These are phyloP conservation scores for Monoplex corrugatus DNA, from an alignment of 2,888 invertebrate species.

Conservation along the genomic window DNA sequence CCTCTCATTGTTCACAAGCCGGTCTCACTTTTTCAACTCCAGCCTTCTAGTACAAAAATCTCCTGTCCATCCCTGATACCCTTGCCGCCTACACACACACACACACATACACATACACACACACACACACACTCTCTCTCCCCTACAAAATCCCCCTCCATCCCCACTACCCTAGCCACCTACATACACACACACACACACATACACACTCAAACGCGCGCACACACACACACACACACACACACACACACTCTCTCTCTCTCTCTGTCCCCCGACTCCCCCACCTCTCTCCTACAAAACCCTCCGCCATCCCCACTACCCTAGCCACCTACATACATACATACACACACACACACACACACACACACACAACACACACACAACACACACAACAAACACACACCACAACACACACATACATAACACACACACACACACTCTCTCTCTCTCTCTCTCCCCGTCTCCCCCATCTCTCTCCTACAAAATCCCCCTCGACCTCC, in stretches of 20 bases:
- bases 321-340: no score
- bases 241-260: not conserved
- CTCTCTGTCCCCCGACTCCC: not conserved
- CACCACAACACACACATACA: not conserved
- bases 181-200: conserved; percentile 22
- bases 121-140: no score
- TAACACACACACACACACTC: no score
- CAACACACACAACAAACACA: no score
- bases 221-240: conserved; percentile 32
- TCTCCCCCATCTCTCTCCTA: no score
- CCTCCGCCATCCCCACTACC: not conserved
- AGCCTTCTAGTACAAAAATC: conserved; percentile 1
- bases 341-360: not conserved
- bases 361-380: conserved; percentile 1
- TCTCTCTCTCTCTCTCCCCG: no score
- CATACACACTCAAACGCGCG: conserved; percentile 16
- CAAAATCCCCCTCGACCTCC: no score
- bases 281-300: not conserved
- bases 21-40: no score
- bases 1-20: no score
- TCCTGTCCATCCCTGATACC: no score
- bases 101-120: conserved; percentile 19
- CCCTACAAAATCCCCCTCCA: no score
- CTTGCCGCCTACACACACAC: not conserved
- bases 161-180: no score